phyloP scores from a whole-genome alignment of 2,113 vertebrate genomes.

The Uropsilus gracilis region DNA sequence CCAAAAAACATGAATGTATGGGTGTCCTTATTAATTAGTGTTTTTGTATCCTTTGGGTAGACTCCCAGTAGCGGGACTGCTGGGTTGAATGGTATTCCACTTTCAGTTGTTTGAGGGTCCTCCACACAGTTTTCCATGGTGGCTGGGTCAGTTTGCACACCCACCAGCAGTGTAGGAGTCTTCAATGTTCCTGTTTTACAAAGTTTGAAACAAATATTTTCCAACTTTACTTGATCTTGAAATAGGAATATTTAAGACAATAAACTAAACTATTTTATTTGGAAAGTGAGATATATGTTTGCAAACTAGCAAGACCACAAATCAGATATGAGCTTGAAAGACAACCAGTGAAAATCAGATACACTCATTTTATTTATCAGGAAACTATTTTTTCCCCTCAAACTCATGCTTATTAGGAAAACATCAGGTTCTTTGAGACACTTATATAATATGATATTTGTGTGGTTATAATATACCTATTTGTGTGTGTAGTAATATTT shows the following conservation, averaged over 20 bases:
- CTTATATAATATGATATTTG: background rate
- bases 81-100: no score
- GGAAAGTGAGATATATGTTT: background rate
- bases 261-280: background rate
- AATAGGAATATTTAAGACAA: background rate
- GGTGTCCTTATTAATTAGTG: no score
- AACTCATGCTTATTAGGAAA: background rate
- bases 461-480: no score
- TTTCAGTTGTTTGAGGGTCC: no score
- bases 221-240: background rate
- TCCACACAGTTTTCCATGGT: no score
- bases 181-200: background rate
- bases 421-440: background rate
- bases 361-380: background rate
- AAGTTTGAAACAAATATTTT: background rate
- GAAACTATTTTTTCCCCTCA: background rate
- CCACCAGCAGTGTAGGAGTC: no score
- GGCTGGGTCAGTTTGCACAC: no score
- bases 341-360: background rate
- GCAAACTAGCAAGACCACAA: background rate
- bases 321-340: background rate
- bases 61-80: no score
- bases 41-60: no score
- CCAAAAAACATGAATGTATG: no score
- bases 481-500: no score